Evolutionary conservation across 2,113 vertebrate genomes (phyloP), one percentile per base, ranked within the genome.

Genomic region (Illadopsis cleaveri): DNA sequence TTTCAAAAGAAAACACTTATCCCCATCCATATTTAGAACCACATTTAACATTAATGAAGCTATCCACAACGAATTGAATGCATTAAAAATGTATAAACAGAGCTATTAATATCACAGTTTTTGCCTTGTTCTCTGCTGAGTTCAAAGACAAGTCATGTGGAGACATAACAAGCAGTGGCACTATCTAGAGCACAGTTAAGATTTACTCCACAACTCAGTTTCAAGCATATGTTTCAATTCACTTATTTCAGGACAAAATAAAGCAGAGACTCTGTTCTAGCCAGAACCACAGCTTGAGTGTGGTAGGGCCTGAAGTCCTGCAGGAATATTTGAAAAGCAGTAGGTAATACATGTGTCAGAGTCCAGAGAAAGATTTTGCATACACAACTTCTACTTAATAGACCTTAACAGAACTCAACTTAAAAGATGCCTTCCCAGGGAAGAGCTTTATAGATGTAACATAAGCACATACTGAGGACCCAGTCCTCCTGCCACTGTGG

Each of bases 31-130:
- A 93, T 95, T 93, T 92, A 97, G 96, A 96, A 94, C 12, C 68
- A 86, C 61, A 93, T 95, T 84, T 89, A 96, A 95, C 90, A 93
- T 97, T 96, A 90, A 95, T 97, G 93, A 95, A 95, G 89, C 83
- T 89, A 94, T 89, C 86, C 84, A 88, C 89, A 91, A 94, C 5
- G 50, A 96, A 91, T 0, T 70, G 93, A 94, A 87, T 33, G 65
- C 91, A 95, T 96, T 94, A 96, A 95, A 96, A 94, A 96, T 96
- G 78, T 79, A 97, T 95, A 91, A 89, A 87, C 90, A 86, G 93
- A 96, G 69, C 90, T 96, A 95, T 96, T 96, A 96, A 96, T 97
- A 97, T 42, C 80, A 73, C 20, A 27, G 85, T 12, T 96, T 96
- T 90, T 89, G 79, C 82, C 82, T 81, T 91, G 92, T 81, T 96